phyloP scores from a whole-genome alignment of 2,113 vertebrate species.

The Ornithorhynchus anatinus region DNA sequence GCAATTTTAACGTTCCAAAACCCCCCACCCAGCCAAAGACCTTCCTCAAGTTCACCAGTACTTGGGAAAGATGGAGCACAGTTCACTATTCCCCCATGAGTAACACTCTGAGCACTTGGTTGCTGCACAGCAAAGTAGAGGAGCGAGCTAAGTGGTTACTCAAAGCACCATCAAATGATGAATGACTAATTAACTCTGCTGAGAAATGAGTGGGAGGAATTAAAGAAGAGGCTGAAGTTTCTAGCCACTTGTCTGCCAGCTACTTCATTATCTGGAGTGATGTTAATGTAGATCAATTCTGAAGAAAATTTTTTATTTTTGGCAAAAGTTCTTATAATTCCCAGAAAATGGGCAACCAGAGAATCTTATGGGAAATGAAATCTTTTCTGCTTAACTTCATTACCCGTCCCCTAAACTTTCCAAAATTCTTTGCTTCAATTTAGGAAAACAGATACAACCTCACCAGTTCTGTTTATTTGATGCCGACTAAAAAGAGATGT shows the following conservation, averaged over 20 bases:
- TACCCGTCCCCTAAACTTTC: background rate
- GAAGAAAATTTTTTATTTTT: background rate
- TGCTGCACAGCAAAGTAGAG: background rate
- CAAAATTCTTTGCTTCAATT: too few relatives aligned
- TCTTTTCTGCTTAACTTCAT: background rate
- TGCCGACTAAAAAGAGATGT: background rate
- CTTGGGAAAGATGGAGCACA: background rate
- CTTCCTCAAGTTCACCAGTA: background rate
- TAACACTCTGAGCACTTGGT: background rate
- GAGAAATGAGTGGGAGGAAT: rapidly evolving
- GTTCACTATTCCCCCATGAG: background rate
- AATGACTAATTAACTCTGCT: background rate
- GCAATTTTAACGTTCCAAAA: rapidly evolving
- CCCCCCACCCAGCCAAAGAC: background rate
- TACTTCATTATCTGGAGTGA: background rate
- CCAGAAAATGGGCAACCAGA: background rate
- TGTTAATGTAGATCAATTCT: rapidly evolving
- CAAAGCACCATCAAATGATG: background rate
- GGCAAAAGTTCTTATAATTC: rapidly evolving
- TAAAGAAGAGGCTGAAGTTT: background rate
- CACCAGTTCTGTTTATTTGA: background rate
- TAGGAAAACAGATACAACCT: background rate
- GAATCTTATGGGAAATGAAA: background rate
- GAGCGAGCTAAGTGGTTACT: background rate
- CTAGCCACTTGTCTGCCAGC: background rate